These are phyloP conservation scores for Gavialis gangeticus DNA, from an alignment of 2,113 vertebrate species.

Conservation along the genomic window DNA sequence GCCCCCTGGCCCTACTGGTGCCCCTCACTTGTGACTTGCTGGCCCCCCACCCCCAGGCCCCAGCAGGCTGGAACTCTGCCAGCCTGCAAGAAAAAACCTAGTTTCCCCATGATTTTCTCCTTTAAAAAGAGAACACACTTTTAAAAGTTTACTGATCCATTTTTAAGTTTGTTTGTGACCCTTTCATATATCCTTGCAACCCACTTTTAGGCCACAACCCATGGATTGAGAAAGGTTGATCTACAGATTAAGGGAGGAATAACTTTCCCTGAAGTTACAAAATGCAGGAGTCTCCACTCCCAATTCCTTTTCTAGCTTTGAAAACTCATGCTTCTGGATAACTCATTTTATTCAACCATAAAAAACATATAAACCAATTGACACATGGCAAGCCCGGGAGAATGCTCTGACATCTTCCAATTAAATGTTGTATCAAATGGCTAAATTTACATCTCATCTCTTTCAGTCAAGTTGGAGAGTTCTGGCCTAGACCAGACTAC, in stretches of 20 bases:
- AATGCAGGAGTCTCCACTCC: not conserved
- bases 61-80: no score
- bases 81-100: no score
- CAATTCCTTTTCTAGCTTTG: not conserved
- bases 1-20: no score
- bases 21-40: no score
- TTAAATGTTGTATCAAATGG: not conserved
- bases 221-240: not conserved
- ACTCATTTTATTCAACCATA: not conserved
- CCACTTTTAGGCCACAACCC: no score
- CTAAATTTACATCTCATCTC: not conserved
- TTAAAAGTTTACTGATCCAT: no score
- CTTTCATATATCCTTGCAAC: not conserved
- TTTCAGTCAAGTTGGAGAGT: not conserved
- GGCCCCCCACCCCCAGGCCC: no score
- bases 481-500: no score
- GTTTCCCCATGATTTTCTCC: no score
- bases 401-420: not conserved
- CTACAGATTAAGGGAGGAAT: rapidly evolving
- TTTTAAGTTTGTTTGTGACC: no score
- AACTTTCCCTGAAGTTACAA: rapidly evolving
- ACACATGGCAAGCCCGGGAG: not conserved
- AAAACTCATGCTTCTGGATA: not conserved
- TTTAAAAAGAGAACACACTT: no score
- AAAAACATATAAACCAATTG: not conserved